Evolutionary conservation across 2,888 invertebrate genomes (phyloP).

Genomic region (Cheilosia vulpina): DNA sequence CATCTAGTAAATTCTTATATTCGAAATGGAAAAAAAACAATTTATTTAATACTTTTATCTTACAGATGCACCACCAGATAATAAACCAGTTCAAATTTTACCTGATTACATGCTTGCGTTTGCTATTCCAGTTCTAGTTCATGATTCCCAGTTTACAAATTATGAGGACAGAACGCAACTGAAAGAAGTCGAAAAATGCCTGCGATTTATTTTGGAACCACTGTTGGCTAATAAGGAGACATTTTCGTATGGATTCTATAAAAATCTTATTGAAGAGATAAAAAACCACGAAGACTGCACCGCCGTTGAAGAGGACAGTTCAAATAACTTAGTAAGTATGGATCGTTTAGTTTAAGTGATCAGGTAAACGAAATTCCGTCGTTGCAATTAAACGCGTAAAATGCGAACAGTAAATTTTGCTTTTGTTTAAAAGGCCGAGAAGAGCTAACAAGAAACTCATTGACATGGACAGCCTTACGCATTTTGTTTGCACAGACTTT

Average conservation of each 20-base stretch:
- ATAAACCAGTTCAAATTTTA: constrained; percentile 92
- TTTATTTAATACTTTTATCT: background rate
- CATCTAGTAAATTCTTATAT: constrained; percentile 82
- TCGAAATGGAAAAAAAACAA: background rate
- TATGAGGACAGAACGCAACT: constrained; percentile 91
- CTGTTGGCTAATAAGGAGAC: constrained; percentile 96
- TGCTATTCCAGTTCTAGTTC: constrained; percentile 97
- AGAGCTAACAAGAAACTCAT: too few relatives aligned
- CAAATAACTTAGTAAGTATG: constrained; percentile 90
- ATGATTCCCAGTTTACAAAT: constrained; percentile 92
- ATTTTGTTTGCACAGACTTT: too few relatives aligned
- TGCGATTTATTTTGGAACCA: constrained; percentile 98
- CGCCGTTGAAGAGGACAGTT: constrained; percentile 91
- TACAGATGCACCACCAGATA: constrained; percentile 77
- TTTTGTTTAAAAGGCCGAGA: too few relatives aligned
- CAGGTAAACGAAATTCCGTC: too few relatives aligned
- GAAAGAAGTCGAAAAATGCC: constrained; percentile 91
- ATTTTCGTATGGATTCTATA: constrained; percentile 97
- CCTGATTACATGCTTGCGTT: constrained; percentile 99
- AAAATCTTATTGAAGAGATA: constrained; percentile 96
- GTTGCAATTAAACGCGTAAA: too few relatives aligned
- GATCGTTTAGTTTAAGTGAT: background rate
- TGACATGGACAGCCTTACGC: too few relatives aligned
- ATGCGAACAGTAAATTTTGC: too few relatives aligned
- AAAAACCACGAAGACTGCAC: constrained; percentile 95